Evolutionary conservation across 2,888 invertebrate genomes (phyloP).

Genomic region (Tupiocoris notatus): DNA sequence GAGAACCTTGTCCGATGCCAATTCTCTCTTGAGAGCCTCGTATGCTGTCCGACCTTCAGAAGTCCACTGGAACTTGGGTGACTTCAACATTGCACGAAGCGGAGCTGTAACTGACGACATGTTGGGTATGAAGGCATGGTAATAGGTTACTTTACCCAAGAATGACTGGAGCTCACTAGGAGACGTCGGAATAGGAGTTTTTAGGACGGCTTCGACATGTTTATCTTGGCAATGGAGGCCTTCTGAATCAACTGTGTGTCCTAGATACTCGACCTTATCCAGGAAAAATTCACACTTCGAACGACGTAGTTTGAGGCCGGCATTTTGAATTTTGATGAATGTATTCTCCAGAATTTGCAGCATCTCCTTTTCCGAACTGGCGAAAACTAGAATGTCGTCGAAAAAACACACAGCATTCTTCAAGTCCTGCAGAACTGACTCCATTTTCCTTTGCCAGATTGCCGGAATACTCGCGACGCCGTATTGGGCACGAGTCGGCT

Average conservation of each 20-base stretch:
- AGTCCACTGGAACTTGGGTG: slow-evolving; percentile 49
- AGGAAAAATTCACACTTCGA: slow-evolving; percentile 33
- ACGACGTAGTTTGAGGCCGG: slow-evolving; percentile 23
- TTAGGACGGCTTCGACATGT: slow-evolving; percentile 17
- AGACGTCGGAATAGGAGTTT: neutral
- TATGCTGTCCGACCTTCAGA: slow-evolving; percentile 49
- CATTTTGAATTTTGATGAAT: slow-evolving; percentile 11
- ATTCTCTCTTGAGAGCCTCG: slow-evolving; percentile 49
- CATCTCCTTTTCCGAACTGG: neutral
- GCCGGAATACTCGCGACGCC: slow-evolving; percentile 48
- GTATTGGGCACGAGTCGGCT: slow-evolving; percentile 24
- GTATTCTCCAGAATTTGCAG: slow-evolving; percentile 1
- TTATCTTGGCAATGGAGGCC: slow-evolving; percentile 4
- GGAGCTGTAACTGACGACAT: slow-evolving; percentile 12
- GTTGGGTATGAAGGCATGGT: slow-evolving; percentile 6
- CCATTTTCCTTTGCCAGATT: slow-evolving; percentile 45
- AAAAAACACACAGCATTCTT: slow-evolving; percentile 9
- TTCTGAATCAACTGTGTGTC: slow-evolving; percentile 20
- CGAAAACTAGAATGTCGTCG: slow-evolving; percentile 26
- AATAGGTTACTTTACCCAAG: slow-evolving; percentile 17
- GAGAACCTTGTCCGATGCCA: slow-evolving; percentile 39
- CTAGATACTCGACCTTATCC: slow-evolving; percentile 20
- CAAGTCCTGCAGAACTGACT: slow-evolving; percentile 14
- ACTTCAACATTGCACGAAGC: slow-evolving; percentile 17
- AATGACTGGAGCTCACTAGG: neutral